These are phyloP conservation scores for Troglohyphantes excavatus DNA, from an alignment of 2,888 invertebrate genomes.

Conservation along the genomic window DNA sequence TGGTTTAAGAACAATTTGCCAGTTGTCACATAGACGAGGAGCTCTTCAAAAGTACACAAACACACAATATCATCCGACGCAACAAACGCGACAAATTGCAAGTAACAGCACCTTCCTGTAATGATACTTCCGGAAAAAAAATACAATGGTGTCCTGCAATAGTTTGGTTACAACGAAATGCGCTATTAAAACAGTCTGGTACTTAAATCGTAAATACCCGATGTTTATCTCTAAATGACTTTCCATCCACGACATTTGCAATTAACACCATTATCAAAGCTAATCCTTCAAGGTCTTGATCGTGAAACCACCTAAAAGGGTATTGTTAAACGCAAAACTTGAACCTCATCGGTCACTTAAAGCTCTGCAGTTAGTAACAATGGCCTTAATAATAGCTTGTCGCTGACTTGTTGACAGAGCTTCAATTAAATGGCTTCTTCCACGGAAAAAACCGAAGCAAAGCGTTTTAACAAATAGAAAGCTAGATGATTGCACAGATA, in stretches of 20 bases:
- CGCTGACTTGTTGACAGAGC: constrained; percentile 50
- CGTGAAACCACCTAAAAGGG: constrained; percentile 55
- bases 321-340: constrained; percentile 62
- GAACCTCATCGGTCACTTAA: constrained; percentile 46
- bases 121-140: constrained; percentile 52
- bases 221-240: constrained; percentile 63
- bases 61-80: constrained; percentile 37
- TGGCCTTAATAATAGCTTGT: constrained; percentile 64
- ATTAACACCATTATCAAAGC: constrained; percentile 60
- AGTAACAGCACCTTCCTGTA: constrained; percentile 39
- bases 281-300: constrained; percentile 61
- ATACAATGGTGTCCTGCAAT: constrained; percentile 31
- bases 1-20: constrained; percentile 12
- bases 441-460: neutral
- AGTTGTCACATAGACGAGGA: constrained; percentile 11
- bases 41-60: constrained; percentile 48
- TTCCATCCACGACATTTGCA: constrained; percentile 29
- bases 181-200: constrained; percentile 57
- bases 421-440: constrained; percentile 41
- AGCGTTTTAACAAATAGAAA: constrained; percentile 33
- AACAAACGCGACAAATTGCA: constrained; percentile 57
- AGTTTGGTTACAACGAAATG: constrained; percentile 7
- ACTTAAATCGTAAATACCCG: constrained; percentile 42
- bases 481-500: constrained; percentile 41
- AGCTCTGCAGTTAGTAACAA: constrained; percentile 40